Evolutionary conservation across 2,888 invertebrate species (phyloP), one percentile per base, ranked within the genome.

Genomic region (Sminthurides aquaticus): DNA sequence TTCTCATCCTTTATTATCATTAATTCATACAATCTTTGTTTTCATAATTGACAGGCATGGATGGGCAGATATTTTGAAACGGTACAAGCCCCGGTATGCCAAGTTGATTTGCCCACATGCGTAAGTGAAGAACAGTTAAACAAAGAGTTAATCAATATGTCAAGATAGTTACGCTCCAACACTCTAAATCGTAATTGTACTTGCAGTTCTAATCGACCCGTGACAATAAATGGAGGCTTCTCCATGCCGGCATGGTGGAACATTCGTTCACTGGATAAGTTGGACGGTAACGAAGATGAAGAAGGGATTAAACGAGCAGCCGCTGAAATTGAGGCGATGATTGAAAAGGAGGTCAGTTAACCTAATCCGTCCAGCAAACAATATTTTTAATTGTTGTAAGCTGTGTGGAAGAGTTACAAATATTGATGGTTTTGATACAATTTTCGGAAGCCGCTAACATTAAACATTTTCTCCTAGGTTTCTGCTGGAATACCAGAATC

Each of bases 191-290:
- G n/a, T n/a, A n/a, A n/a, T n/a, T n/a, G n/a, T n/a, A 43, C 8
- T 78, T 78, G 61, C 76, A 85, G 85, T 26, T 86, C 89, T 2
- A 87, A 88, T 58, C 90, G 90, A 82, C 90, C 94, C 5, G 95
- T 96, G 2, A 90, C 94, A 11, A 80, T 96, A 62, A 96, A 96
- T 81, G 88, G 87, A 65, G 94, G 95, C 2, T 91, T 91, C 77
- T 85, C 87, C 70, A 95, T 95, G 94, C 93, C 94, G 18, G 92
- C 94, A 15, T 96, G 95, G 94, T 91, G 71, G 57, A 71, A 73
- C 48, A 73, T 73, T 43, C 60, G 68, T 15, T 71, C 71, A 15
- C 52, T 73, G 49, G 71, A 73, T 58, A 73, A 71, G 28, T 49
- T 65, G 34, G 70, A 72, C 34, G 68, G 69, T 1, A 60, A 73